Conservation (phyloP, 2,888 invertebrate species). For the Polyploca ridens region DNA sequence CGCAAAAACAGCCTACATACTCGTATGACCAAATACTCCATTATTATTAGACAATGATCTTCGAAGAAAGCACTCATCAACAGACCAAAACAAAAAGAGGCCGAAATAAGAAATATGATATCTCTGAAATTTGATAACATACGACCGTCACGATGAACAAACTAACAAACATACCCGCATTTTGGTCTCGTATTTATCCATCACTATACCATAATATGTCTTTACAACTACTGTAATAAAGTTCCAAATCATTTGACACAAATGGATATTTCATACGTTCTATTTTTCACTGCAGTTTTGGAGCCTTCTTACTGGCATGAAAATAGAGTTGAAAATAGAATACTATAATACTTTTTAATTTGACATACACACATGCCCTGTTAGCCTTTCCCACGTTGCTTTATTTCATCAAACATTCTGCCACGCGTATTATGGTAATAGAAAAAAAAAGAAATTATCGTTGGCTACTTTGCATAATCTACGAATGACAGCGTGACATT, state of each 20-base stretch:
- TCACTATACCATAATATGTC: conserved; percentile 14
- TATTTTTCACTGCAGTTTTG: not conserved
- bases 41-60: conserved; percentile 1
- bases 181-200: conserved; percentile 12
- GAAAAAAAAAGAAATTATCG: conserved; percentile 68
- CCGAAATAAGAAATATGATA: conserved; percentile 49
- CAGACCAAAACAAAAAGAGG: conserved; percentile 45
- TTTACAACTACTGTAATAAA: conserved; percentile 20
- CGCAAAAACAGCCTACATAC: too few species aligned
- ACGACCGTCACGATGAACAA: conserved; percentile 38
- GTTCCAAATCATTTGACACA: conserved; percentile 26
- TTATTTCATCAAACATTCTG: conserved; percentile 67
- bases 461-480: conserved; percentile 77
- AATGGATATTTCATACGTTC: not conserved
- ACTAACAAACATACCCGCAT: conserved; percentile 54
- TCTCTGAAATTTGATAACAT: conserved; percentile 56
- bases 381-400: conserved; percentile 75
- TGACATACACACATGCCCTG: conserved; percentile 31
- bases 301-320: not conserved
- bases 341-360: conserved; percentile 4
- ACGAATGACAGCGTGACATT: conserved; percentile 68
- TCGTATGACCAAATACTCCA: not conserved
- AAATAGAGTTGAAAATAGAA: conserved; percentile 8
- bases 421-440: conserved; percentile 72
- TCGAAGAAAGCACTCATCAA: conserved; percentile 22